Conservation (phyloP, 2,888 invertebrate genomes). For the Synergus japonicus region DNA sequence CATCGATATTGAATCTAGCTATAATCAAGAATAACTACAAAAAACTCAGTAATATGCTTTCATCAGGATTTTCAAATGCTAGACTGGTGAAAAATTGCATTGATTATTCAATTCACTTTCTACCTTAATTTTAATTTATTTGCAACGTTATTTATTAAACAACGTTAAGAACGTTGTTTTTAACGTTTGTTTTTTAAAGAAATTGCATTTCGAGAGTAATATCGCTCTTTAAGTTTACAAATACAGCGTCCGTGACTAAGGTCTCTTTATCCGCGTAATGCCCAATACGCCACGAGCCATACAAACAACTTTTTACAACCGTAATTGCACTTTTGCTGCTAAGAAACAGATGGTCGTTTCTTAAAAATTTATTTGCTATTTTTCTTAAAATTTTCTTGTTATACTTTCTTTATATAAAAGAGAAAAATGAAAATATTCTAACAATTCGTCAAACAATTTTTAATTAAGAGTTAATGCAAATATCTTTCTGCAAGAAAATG, state of each 20-base stretch:
- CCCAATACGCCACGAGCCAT: conserved; percentile 8
- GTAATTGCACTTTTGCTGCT: conserved; percentile 24
- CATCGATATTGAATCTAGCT: conserved; percentile 15
- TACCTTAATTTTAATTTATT: no score
- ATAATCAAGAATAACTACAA: background rate
- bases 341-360: conserved; percentile 16
- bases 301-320: conserved; percentile 22
- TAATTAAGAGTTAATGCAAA: no score
- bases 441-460: no score
- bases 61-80: no score
- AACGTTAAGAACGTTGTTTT: no score
- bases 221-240: background rate
- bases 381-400: background rate
- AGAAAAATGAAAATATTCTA: no score
- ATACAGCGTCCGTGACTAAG: conserved; percentile 12
- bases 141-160: no score
- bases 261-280: conserved; percentile 27
- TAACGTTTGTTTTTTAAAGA: background rate
- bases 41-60: background rate
- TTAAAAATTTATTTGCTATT: background rate
- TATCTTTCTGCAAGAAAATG: no score
- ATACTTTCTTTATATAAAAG: no score
- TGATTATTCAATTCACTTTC: no score
- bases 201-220: background rate
- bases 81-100: no score